These are phyloP conservation scores for Vanessa cardui DNA, from an alignment of 2,888 invertebrate genomes.

Conservation along the genomic window DNA sequence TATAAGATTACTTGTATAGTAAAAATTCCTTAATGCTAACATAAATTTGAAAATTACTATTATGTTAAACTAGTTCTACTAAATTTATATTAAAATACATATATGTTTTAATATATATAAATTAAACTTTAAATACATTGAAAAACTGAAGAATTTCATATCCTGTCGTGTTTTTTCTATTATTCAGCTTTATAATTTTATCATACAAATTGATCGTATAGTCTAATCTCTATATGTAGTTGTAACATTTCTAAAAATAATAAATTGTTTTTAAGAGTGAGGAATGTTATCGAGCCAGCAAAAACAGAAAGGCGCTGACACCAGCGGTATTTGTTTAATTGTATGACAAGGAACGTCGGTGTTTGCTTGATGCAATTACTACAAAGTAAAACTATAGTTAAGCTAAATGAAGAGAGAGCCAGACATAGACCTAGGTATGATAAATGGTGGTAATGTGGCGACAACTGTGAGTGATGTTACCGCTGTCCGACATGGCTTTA, in stretches of 20 bases:
- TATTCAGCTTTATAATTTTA: too few species aligned
- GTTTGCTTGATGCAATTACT: conserved; percentile 39
- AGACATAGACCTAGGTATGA: conserved; percentile 40
- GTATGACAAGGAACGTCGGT: conserved; percentile 40
- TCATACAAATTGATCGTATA: background rate
- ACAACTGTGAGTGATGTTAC: conserved; percentile 40
- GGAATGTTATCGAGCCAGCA: conserved; percentile 30
- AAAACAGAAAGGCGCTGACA: conserved; percentile 35
- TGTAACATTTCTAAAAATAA: conserved; percentile 23
- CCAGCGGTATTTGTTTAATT: conserved; percentile 43
- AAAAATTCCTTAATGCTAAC: background rate
- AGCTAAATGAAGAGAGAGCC: conserved; percentile 39
- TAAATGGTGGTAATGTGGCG: conserved; percentile 42
- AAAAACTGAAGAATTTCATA: background rate
- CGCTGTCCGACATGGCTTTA: conserved; percentile 26
- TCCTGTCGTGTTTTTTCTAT: background rate
- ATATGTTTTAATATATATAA: too few species aligned
- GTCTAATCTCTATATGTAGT: background rate
- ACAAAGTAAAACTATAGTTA: conserved; percentile 41
- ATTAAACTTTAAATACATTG: background rate
- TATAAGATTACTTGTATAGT: background rate
- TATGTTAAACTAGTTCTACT: background rate
- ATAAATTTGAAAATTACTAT: background rate
- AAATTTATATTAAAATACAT: too few species aligned
- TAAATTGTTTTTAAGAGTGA: conserved; percentile 9